Percentiles rank a stretch among this genome's conserved stretches.
These are phyloP conservation scores for Leptopilina syphax DNA, from an alignment of 2,888 invertebrate genomes.

Conservation along the genomic window DNA sequence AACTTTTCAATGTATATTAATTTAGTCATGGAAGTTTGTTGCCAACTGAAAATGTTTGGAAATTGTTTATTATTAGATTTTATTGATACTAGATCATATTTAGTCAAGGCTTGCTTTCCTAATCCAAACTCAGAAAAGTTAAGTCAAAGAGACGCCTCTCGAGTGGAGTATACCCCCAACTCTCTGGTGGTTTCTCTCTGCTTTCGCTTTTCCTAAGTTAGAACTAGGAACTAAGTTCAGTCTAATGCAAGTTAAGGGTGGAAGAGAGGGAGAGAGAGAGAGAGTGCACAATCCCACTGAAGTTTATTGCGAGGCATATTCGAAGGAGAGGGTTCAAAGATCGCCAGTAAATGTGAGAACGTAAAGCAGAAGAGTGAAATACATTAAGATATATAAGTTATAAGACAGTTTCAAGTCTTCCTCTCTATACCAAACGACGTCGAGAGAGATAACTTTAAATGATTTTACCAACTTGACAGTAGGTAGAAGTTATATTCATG, in stretches of 20 bases:
- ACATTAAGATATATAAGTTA: constrained; percentile 35
- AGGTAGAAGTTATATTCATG: constrained; percentile 12
- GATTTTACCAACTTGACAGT: constrained; percentile 21
- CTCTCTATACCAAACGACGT: neutral
- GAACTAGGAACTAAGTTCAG: constrained; percentile 11
- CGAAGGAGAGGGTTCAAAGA: constrained; percentile 37
- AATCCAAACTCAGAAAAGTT: constrained; percentile 31
- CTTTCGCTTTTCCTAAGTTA: constrained; percentile 34
- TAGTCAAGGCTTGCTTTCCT: constrained; percentile 24
- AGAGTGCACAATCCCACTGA: constrained; percentile 27
- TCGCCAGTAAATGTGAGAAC: constrained; percentile 28
- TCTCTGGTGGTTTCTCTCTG: constrained; percentile 27
- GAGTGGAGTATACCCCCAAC: constrained; percentile 6
- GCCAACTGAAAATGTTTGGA: neutral
- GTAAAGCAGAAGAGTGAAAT: constrained; percentile 36
- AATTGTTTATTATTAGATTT: constrained; percentile 25
- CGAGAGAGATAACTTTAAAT: constrained; percentile 22
- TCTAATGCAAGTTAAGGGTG: constrained; percentile 8
- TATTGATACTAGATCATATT: constrained; percentile 29
- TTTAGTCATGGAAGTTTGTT: neutral
- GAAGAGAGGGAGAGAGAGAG: neutral
- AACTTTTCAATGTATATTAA: neutral
- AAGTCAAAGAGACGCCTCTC: constrained; percentile 28
- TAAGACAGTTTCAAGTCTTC: constrained; percentile 31
- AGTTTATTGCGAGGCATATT: constrained; percentile 39